Evolutionary conservation across 2,797 vertebrate species (phyloP).

Genomic region (Apodemus agrarius): DNA sequence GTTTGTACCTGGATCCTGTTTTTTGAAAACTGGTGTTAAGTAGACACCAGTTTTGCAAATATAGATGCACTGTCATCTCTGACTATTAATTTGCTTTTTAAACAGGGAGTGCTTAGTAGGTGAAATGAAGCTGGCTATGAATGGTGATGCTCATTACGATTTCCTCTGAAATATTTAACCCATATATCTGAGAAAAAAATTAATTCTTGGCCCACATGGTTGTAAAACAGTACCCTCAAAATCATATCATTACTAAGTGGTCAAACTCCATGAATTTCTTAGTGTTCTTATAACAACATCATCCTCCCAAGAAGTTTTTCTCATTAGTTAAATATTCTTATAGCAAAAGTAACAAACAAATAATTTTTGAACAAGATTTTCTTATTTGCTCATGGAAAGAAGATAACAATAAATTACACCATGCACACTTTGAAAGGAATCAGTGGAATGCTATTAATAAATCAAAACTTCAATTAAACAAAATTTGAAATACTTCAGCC

Average conservation of each 20-base stretch:
- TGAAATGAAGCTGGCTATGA: neutral
- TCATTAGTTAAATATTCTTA: conserved; percentile 30
- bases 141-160: neutral
- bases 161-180: neutral
- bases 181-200: neutral
- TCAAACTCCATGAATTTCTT: neutral
- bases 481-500: conserved; percentile 60
- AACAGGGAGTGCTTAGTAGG: neutral
- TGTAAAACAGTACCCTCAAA: neutral
- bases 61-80: neutral
- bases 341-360: conserved; percentile 46
- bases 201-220: neutral
- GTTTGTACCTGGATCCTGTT: neutral
- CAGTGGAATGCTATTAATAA: conserved; percentile 59
- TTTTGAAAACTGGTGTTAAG: neutral
- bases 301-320: neutral
- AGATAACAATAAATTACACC: conserved; percentile 33
- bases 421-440: conserved; percentile 30
- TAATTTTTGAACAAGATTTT: neutral
- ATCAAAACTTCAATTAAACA: conserved; percentile 66
- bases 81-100: neutral
- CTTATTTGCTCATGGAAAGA: conserved; percentile 41
- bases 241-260: neutral
- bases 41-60: neutral
- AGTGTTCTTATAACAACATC: neutral